Conservation (phyloP, 2,888 invertebrate genomes). For the Polydrusus pterygomalis region DNA sequence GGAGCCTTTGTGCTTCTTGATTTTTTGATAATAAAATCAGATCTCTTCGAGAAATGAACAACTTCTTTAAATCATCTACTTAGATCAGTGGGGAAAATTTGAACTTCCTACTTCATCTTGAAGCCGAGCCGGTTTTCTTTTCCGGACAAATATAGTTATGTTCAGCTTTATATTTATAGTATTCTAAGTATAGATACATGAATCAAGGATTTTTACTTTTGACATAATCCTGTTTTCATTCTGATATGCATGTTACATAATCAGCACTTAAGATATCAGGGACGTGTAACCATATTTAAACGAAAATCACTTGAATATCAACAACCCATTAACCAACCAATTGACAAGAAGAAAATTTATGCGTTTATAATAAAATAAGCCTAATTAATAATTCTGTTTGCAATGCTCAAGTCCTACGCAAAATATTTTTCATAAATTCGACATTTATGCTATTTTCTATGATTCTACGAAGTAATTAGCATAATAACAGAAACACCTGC, state of each 20-base stretch:
- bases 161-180: background rate
- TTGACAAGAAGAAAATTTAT: constrained; percentile 21
- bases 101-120: too few relatives aligned
- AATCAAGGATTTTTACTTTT: too few relatives aligned
- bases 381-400: constrained; percentile 21
- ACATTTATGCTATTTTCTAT: constrained; percentile 34
- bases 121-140: too few relatives aligned
- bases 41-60: too few relatives aligned
- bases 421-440: constrained; percentile 11
- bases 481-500: constrained; percentile 62
- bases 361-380: constrained; percentile 12
- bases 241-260: background rate
- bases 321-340: constrained; percentile 26
- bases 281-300: constrained; percentile 15
- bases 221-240: background rate
- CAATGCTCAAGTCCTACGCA: constrained; percentile 21
- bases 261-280: constrained; percentile 4
- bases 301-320: constrained; percentile 21
- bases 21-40: too few relatives aligned
- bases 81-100: too few relatives aligned
- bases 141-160: too few relatives aligned
- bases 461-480: constrained; percentile 58
- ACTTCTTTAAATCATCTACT: too few relatives aligned
- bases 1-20: too few relatives aligned
- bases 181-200: background rate